A percentile compares a stretch with the other conserved stretches of the same genome.
Conservation (phyloP, 2,113 vertebrate genomes). For the Mormyrus iriodes region DNA sequence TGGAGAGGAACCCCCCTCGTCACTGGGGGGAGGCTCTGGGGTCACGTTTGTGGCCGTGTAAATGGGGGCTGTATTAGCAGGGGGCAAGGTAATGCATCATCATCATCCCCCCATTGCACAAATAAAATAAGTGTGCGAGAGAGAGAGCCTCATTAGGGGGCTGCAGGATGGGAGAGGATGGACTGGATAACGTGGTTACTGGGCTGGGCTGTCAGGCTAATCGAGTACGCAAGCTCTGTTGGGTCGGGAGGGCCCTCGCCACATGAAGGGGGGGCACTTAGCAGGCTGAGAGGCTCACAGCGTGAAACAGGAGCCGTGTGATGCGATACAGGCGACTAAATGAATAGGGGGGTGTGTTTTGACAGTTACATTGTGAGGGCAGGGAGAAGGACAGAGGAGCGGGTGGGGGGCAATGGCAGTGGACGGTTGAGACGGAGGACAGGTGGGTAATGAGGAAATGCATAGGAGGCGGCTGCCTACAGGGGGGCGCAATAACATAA, state of each 20-base stretch:
- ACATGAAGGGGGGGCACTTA: neutral
- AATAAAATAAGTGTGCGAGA: slow-evolving; percentile 39
- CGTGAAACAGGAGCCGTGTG: neutral
- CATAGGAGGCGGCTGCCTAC: neutral
- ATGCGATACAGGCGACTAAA: neutral
- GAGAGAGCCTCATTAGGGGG: slow-evolving; percentile 24
- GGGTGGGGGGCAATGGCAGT: neutral
- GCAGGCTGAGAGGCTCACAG: neutral
- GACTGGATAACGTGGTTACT: slow-evolving; percentile 54
- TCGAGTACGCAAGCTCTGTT: slow-evolving; percentile 45
- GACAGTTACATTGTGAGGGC: neutral
- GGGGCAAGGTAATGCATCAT: slow-evolving; percentile 38
- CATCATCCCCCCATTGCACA: slow-evolving; percentile 31
- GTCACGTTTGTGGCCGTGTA: slow-evolving; percentile 70
- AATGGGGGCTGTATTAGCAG: slow-evolving; percentile 60
- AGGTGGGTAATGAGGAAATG: neutral
- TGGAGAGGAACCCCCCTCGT: slow-evolving; percentile 48
- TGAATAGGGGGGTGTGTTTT: neutral
- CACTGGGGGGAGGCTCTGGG: slow-evolving; percentile 38
- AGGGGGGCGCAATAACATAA: neutral
- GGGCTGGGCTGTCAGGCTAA: slow-evolving; percentile 49
- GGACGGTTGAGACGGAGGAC: neutral
- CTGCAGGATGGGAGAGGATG: slow-evolving; percentile 49
- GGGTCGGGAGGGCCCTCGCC: slow-evolving; percentile 29
- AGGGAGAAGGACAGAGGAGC: neutral